Conservation (phyloP, 1,140 invertebrate genomes). For the Bradysia coprophila region DNA sequence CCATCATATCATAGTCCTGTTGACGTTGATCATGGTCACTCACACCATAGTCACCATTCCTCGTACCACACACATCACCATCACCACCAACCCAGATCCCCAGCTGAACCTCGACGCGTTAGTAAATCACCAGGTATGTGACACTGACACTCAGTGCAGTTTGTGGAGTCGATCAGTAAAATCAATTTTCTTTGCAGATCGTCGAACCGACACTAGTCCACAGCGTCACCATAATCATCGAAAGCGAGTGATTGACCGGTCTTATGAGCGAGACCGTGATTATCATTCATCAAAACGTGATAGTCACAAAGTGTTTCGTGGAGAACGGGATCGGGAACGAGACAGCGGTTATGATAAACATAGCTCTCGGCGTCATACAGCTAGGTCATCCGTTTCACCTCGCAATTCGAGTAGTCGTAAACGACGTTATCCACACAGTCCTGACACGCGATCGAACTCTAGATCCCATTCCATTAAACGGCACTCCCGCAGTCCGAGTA, state of each 20-base stretch:
- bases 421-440: background rate
- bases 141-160: slow-evolving; percentile 10
- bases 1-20: slow-evolving; percentile 2
- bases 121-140: slow-evolving; percentile 6
- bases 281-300: background rate
- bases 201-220: background rate
- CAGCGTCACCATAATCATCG: background rate
- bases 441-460: background rate
- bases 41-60: slow-evolving; percentile 9
- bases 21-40: background rate
- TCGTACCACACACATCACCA: slow-evolving; percentile 12
- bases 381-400: background rate
- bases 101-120: slow-evolving; percentile 1
- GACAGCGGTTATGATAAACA: background rate
- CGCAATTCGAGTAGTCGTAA: background rate
- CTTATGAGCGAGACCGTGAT: background rate
- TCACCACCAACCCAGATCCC: slow-evolving; percentile 11
- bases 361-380: background rate
- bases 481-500: slow-evolving; percentile 9
- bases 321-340: background rate
- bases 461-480: slow-evolving; percentile 9
- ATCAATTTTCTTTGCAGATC: too few species aligned
- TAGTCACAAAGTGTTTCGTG: background rate
- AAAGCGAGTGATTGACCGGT: background rate
- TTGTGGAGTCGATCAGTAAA: too few species aligned